Conservation (phyloP, 2,888 invertebrate genomes). For the Gymnocheta viridis region DNA sequence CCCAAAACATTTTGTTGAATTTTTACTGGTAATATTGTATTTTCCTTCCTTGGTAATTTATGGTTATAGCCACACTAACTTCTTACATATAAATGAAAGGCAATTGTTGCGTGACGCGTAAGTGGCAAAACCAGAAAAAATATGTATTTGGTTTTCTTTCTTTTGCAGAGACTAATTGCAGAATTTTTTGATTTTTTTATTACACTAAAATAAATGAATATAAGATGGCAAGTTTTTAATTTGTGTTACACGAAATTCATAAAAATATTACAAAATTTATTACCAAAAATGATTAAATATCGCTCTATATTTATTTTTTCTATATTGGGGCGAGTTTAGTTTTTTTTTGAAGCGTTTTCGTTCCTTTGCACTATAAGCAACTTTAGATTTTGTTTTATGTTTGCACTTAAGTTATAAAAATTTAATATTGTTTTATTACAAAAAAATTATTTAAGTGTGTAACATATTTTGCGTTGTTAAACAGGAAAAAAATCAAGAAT, state of each 20-base stretch:
- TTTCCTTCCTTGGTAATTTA: slow-evolving; percentile 28
- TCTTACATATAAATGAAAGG: slow-evolving; percentile 57
- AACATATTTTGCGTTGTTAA: slow-evolving; percentile 51
- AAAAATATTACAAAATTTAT: slow-evolving; percentile 20
- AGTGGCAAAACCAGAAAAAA: slow-evolving; percentile 45
- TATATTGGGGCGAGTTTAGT: slow-evolving; percentile 61
- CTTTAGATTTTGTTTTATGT: slow-evolving; percentile 34
- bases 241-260: background rate
- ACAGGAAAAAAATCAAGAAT: slow-evolving; percentile 35
- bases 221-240: background rate
- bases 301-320: slow-evolving; percentile 39
- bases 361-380: slow-evolving; percentile 8
- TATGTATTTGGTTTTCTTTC: background rate
- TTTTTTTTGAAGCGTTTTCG: slow-evolving; percentile 11
- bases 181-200: slow-evolving; percentile 19
- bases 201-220: slow-evolving; percentile 32
- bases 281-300: background rate
- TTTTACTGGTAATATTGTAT: slow-evolving; percentile 59
- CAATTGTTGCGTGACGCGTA: slow-evolving; percentile 67
- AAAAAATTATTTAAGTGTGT: slow-evolving; percentile 54
- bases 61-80: slow-evolving; percentile 27
- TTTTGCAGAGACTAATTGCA: background rate
- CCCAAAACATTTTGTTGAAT: slow-evolving; percentile 81
- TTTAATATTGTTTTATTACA: slow-evolving; percentile 14
- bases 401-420: slow-evolving; percentile 11